Percentiles rank a stretch among this genome's conserved stretches.
Conservation (phyloP, 2,797 vertebrate genomes). For the Mionectes olivaceus region DNA sequence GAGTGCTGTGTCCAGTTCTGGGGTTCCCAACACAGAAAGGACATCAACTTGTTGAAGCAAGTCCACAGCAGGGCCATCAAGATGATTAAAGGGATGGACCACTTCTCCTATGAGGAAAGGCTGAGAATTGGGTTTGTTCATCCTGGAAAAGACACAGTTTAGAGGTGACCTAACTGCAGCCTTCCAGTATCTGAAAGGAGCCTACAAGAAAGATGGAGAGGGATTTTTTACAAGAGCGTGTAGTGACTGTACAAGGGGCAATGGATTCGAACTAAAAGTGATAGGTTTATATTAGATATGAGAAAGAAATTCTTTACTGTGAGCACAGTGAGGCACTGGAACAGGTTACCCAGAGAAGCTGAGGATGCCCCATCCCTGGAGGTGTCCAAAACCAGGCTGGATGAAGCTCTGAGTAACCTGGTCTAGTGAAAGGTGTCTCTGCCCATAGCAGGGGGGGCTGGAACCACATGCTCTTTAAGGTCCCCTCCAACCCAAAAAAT, state of each 20-base stretch:
- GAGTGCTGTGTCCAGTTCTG: neutral
- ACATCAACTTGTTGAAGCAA: neutral
- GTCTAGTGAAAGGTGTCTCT: neutral
- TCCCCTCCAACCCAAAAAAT: neutral
- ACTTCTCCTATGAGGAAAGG: neutral
- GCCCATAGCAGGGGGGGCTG: neutral
- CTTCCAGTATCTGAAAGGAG: neutral
- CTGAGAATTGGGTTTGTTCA: neutral
- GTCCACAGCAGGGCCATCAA: neutral
- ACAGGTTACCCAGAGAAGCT: neutral
- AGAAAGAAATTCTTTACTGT: neutral
- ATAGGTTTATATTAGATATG: neutral
- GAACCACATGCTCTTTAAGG: neutral
- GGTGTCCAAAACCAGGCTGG: neutral
- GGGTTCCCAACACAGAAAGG: neutral
- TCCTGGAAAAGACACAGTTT: neutral
- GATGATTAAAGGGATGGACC: neutral
- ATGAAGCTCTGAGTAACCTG: neutral
- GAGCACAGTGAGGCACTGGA: neutral
- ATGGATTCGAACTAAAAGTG: neutral
- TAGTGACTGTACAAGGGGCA: neutral
- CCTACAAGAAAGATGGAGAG: neutral
- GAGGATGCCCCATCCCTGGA: neutral
- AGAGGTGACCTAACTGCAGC: neutral
- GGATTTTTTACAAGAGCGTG: neutral